These are phyloP conservation scores for Antheraea assamensis DNA, from an alignment of 2,888 invertebrate genomes.

Conservation along the genomic window DNA sequence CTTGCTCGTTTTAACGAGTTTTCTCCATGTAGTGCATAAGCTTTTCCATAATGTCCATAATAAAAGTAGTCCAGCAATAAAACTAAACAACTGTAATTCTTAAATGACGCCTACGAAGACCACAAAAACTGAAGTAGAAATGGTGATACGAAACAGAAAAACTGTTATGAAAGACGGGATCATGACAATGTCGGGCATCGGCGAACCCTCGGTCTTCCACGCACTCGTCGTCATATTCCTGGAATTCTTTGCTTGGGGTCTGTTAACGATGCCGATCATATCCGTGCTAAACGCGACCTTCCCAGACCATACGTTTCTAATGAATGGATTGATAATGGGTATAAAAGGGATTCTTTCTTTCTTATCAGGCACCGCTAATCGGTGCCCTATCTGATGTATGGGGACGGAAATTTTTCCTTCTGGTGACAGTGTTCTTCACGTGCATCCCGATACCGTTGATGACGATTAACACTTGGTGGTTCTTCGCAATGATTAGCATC, in stretches of 20 bases:
- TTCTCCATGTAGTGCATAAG: constrained; percentile 73
- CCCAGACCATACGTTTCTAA: constrained; percentile 98
- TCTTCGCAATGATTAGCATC: constrained; percentile 99
- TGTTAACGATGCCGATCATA: constrained; percentile 98
- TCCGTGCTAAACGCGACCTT: constrained; percentile 97
- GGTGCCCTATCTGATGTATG: constrained; percentile 99
- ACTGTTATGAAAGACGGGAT: constrained; percentile 94
- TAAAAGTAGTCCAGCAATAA: constrained; percentile 67
- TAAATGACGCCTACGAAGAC: constrained; percentile 89
- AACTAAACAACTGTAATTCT: constrained; percentile 60
- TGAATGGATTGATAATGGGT: constrained; percentile 99
- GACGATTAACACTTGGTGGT: constrained; percentile 99
- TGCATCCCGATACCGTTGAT: constrained; percentile 99
- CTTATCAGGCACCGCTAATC: constrained; percentile 97
- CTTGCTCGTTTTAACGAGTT: constrained; percentile 62
- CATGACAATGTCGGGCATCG: constrained; percentile 93
- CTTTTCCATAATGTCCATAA: constrained; percentile 71
- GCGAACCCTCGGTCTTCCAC: constrained; percentile 98
- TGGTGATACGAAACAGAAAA: constrained; percentile 93
- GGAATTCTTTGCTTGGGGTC: constrained; percentile 99
- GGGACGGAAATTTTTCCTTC: constrained; percentile 98
- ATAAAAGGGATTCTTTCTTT: constrained; percentile 99
- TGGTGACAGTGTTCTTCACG: constrained; percentile 99
- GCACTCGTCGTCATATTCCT: constrained; percentile 99
- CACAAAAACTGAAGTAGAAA: constrained; percentile 92